Base-by-base conservation (phyloP, 2,797 vertebrate species). In the Buphagus erythrorhynchus region DNA sequence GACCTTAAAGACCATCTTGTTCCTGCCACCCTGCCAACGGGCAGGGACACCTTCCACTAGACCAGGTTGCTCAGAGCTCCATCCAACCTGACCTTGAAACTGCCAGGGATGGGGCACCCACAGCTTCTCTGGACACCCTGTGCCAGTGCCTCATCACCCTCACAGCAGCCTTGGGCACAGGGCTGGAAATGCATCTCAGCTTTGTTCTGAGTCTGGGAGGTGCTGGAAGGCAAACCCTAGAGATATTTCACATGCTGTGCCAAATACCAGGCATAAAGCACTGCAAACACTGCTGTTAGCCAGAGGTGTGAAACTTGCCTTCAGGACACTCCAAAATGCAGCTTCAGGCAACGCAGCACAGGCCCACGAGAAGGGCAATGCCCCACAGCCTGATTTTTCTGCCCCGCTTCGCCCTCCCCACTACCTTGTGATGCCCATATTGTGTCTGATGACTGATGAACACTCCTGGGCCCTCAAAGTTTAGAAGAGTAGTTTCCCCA, bases 121-220 rank as follows among this genome's bases (percentile, higher is more conserved):
- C 65, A 57, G 1, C 17, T 63, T 45, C 29, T 35, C 24, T 51
- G n/a, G 43, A 3, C 11, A 82, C 3, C 28, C n/a, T 43, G 13
- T 49, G 17, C 36, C 63, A 2, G 13, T 1, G 48, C n/a, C 69
- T 49, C 57, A 26, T 0, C 36, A 26, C 1, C 28, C n/a, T 57
- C 36, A 38, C 20, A 58, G 43, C n/a, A 74, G 16, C 13, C 6
- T 81, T 45, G 22, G 15, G 5, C 10, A 26, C 13, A 31, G 31
- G 31, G 12, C 13, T 91, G 14, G 25, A 78, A 87, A 58, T 0
- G 0, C 1, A 0, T 11, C 31, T 29, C 36, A 51, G 20, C 5
- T 59, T 14, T 12, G 31, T 69, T 59, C 43, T 49, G 43, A 77
- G 48, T 5, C 43, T 85, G 13, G 16, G n/a, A 65, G 26, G 18